These are phyloP conservation scores for Diarsia dahlii DNA, from an alignment of 2,888 invertebrate genomes.

Conservation along the genomic window DNA sequence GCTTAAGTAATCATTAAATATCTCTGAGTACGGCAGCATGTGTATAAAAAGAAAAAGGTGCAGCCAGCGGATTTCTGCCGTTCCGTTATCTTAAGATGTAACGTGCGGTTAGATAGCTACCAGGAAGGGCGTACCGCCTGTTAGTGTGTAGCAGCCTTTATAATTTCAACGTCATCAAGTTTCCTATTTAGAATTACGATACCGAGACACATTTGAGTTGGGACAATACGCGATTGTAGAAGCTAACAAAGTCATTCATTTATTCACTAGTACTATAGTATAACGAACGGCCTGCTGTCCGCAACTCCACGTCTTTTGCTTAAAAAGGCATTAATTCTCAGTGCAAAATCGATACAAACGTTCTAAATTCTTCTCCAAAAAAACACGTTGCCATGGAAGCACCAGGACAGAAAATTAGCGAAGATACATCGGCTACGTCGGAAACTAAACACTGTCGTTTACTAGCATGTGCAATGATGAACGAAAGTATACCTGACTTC, in stretches of 20 bases:
- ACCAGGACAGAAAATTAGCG: neutral
- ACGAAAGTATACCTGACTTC: conserved; percentile 18
- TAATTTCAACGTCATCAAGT: neutral
- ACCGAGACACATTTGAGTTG: neutral
- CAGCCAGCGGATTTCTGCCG: neutral
- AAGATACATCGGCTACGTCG: neutral
- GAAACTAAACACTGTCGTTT: neutral
- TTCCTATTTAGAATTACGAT: neutral
- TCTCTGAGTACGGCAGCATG: too few relatives aligned
- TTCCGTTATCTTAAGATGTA: neutral
- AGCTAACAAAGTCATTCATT: too few relatives aligned
- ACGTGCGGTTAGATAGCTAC: neutral
- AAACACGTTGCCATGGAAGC: conserved; percentile 17
- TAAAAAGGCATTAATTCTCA: neutral
- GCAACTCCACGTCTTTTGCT: too few relatives aligned
- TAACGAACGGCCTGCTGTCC: too few relatives aligned
- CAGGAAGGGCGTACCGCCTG: neutral
- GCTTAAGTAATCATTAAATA: too few relatives aligned
- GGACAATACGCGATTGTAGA: neutral
- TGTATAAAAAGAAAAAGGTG: too few relatives aligned
- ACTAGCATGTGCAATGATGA: neutral
- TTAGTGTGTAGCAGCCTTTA: conserved; percentile 5
- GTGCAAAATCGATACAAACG: neutral
- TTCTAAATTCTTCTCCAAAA: neutral
- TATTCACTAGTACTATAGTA: too few relatives aligned